Conservation (phyloP, 2,113 vertebrate genomes). For the Piaya cayana region DNA sequence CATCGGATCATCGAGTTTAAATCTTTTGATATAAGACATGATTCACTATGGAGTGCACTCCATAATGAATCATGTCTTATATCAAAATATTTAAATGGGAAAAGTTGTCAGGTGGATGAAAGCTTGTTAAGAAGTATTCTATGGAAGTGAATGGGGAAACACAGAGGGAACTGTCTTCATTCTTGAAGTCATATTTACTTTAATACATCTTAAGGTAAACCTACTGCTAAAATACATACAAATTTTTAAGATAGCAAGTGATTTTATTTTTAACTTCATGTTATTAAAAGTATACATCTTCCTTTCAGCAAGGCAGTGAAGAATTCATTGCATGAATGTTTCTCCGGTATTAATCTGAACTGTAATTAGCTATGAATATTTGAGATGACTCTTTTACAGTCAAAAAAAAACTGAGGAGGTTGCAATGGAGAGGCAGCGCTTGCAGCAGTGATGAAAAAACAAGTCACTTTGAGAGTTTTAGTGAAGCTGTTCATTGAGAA, state of each 20-base stretch:
- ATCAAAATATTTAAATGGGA: not conserved
- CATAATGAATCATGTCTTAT: not conserved
- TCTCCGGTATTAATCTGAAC: conserved; percentile 59
- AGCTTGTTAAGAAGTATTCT: not conserved
- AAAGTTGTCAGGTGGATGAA: not conserved
- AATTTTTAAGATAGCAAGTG: conserved; percentile 34
- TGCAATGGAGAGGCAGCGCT: not conserved
- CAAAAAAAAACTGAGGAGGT: not conserved
- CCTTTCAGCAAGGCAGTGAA: conserved; percentile 25
- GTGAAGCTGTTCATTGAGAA: not conserved
- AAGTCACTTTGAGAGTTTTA: conserved; percentile 40
- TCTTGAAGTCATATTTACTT: conserved; percentile 17
- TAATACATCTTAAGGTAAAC: conserved; percentile 41
- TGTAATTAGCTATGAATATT: conserved; percentile 66
- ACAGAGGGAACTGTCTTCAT: not conserved
- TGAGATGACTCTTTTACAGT: not conserved
- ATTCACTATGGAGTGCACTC: too few species aligned
- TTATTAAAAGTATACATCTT: conserved; percentile 44
- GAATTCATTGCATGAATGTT: conserved; percentile 43
- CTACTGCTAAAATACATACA: conserved; percentile 37
- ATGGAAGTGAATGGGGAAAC: conserved; percentile 5
- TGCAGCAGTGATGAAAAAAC: conserved; percentile 47
- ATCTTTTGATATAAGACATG: too few species aligned
- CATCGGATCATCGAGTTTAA: too few species aligned
- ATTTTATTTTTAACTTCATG: conserved; percentile 57